Evolutionary conservation across 1,140 invertebrate species (phyloP), one percentile per base, ranked within the genome.

Genomic region (Sesamia nonagrioides): DNA sequence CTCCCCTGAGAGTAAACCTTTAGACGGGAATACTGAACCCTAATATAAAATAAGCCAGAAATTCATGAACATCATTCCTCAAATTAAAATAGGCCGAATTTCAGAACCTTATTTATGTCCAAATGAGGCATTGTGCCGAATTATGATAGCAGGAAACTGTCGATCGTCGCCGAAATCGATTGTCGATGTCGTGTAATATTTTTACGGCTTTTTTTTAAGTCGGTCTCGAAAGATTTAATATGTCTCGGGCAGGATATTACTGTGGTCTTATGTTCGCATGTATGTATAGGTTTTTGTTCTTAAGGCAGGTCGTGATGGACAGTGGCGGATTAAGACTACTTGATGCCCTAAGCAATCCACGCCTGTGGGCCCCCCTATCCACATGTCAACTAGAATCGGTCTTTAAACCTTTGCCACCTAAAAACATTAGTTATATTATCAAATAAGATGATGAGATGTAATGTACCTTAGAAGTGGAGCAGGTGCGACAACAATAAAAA

Each of bases 101-200:
- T 66, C 40, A 45, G 18, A 21, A 13, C 21, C 6, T 42, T 21
- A 42, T 66, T 66, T 9, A n/a, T 66, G 13, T 17, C 33, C 33
- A 61, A 61, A 37, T 61, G 35, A 37, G 60, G 35, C 60, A 37
- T 40, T 61, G 27, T 66, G 18, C 21, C 35, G 37, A 42, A 21
- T 66, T 66, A 66, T 45, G 37, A 66, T 45, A 40, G 35, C 61
- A 66, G 61, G 61, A 66, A 42, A 37, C 35, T 11, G 61, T 66
- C 61, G 40, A 66, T 42, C 40, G 18, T 5, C 61, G n/a, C 35
- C 37, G 18, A 45, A 66, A 66, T 42, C 18, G 61, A 66, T 66
- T 45, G 61, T 66, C 61, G 9, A 45, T 42, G 60, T 37, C 60
- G 37, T 61, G 17, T 61, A 37, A 37, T 61, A 40, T 61, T 13